Evolutionary conservation across 2,113 vertebrate genomes (phyloP).

Genomic region (Gymnobelideus leadbeateri): DNA sequence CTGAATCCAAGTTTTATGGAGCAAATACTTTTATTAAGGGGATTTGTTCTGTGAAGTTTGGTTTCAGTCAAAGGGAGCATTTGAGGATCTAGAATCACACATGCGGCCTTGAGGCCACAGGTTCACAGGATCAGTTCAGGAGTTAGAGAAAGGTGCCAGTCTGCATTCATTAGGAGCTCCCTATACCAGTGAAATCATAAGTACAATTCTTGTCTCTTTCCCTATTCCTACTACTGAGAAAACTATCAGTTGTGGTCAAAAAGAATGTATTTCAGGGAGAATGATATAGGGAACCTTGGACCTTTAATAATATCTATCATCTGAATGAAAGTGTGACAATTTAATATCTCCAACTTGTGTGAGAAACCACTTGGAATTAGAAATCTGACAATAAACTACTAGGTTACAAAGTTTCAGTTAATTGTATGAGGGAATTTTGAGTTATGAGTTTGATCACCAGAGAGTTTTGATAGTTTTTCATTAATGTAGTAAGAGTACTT

Average conservation of each 20-base stretch:
- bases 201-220: background rate
- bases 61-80: too few species aligned
- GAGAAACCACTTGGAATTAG: background rate
- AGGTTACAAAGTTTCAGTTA: constrained; percentile 8
- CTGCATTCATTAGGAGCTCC: background rate
- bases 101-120: too few species aligned
- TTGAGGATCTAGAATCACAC: too few species aligned
- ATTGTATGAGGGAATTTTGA: background rate
- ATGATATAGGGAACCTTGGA: background rate
- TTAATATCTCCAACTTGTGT: background rate
- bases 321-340: background rate
- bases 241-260: background rate
- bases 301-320: background rate
- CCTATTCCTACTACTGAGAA: background rate
- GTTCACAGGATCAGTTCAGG: background rate
- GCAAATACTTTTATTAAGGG: too few species aligned
- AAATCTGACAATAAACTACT: background rate
- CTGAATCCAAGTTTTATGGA: too few species aligned
- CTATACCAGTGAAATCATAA: background rate
- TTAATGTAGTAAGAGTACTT: constrained; percentile 25
- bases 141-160: background rate
- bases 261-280: background rate
- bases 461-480: constrained; percentile 31
- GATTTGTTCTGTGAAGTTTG: too few species aligned
- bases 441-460: background rate